These are phyloP conservation scores for Plagiodera versicolora DNA, from an alignment of 2,888 invertebrate species.

Conservation along the genomic window DNA sequence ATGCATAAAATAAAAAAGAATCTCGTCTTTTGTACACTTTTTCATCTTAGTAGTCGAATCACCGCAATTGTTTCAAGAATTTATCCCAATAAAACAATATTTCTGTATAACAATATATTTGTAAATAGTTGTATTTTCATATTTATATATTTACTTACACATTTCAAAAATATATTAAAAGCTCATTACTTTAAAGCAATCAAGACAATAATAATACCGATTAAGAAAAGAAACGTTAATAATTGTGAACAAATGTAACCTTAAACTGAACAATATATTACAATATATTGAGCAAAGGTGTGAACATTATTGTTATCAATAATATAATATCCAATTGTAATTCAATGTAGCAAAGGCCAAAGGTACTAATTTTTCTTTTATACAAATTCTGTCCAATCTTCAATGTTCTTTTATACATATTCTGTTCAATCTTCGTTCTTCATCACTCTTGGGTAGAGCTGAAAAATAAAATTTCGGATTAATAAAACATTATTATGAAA, in stretches of 20 bases:
- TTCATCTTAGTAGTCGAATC: no score
- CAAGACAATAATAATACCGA: conserved; percentile 39
- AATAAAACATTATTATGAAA: neutral
- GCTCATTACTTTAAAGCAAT: conserved; percentile 50
- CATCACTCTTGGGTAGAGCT: conserved; percentile 54
- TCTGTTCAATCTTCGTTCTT: no score
- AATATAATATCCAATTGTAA: conserved; percentile 20
- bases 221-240: conserved; percentile 34
- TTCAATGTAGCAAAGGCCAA: conserved; percentile 30
- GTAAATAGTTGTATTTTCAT: conserved; percentile 49
- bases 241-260: conserved; percentile 42
- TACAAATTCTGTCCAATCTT: conserved; percentile 43
- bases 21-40: no score
- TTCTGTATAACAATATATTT: conserved; percentile 36
- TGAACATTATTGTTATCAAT: conserved; percentile 27
- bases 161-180: conserved; percentile 53
- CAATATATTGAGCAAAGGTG: conserved; percentile 55
- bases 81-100: neutral
- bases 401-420: no score
- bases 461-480: conserved; percentile 34
- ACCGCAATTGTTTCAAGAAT: neutral
- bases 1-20: no score
- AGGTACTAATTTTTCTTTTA: conserved; percentile 39
- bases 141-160: conserved; percentile 54
- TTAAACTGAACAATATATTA: conserved; percentile 52